phyloP scores from a whole-genome alignment of 2,888 invertebrate species.

The Drosophila yooni region DNA sequence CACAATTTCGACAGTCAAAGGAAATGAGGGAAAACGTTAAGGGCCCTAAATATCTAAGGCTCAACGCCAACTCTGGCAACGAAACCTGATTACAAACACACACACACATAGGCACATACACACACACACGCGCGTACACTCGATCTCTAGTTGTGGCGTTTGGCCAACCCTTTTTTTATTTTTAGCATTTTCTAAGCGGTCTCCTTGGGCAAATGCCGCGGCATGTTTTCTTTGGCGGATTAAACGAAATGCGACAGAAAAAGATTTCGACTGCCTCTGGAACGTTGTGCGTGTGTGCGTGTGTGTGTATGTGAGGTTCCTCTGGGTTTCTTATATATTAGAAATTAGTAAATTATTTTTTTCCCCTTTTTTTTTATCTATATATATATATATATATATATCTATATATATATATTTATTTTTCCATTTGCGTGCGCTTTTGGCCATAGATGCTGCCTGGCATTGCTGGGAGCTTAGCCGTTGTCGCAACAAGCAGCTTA shows the following conservation, averaged over 20 bases:
- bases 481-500: constrained; percentile 76
- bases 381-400: neutral
- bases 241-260: constrained; percentile 67
- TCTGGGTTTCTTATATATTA: constrained; percentile 26
- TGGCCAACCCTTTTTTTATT: constrained; percentile 1
- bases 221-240: constrained; percentile 77
- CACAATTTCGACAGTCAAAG: constrained; percentile 23
- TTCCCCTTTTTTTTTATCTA: constrained; percentile 3
- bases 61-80: constrained; percentile 52
- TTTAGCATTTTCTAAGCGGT: neutral
- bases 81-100: constrained; percentile 59
- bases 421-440: neutral
- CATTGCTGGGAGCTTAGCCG: constrained; percentile 50
- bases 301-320: constrained; percentile 21
- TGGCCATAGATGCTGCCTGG: neutral
- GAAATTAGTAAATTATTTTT: constrained; percentile 65
- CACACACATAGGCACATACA: constrained; percentile 10
- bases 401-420: neutral
- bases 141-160: constrained; percentile 1
- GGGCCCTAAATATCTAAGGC: constrained; percentile 55
- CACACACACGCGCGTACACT: neutral
- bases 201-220: constrained; percentile 2
- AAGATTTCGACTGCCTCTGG: constrained; percentile 44
- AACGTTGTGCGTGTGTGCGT: constrained; percentile 4
- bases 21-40: constrained; percentile 47